Evolutionary conservation across 2,797 vertebrate genomes (phyloP).

Genomic region (Acanthopagrus latus): DNA sequence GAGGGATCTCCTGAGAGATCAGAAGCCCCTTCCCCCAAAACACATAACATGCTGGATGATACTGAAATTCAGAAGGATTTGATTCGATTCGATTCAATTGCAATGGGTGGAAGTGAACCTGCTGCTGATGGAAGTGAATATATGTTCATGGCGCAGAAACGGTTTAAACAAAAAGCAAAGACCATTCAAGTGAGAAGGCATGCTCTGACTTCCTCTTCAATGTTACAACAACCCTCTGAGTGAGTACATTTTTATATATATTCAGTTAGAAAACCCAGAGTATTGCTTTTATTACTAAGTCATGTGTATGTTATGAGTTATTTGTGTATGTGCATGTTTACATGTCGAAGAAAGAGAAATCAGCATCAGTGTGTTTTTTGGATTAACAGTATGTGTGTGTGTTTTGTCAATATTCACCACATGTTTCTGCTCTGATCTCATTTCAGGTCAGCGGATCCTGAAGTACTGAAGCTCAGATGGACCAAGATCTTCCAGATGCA

Average conservation of each 20-base stretch:
- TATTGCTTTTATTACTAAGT: neutral
- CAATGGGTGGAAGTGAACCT: no score
- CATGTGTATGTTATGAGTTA: neutral
- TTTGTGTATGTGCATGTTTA: neutral
- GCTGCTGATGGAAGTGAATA: no score
- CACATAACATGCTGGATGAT: no score
- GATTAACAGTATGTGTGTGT: neutral
- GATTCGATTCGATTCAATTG: no score
- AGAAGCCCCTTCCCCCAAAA: no score
- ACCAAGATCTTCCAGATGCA: constrained; percentile 83
- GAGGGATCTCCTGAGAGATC: no score
- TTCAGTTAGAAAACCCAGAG: no score
- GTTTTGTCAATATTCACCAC: neutral
- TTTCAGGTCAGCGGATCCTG: neutral
- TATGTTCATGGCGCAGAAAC: no score
- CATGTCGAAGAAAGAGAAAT: neutral
- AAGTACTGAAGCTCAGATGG: constrained; percentile 53
- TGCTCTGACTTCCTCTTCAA: no score
- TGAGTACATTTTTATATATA: constrained; percentile 7
- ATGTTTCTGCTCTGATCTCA: constrained; percentile 2
- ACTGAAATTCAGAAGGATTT: no score
- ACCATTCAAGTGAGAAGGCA: no score
- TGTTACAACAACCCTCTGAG: accelerated
- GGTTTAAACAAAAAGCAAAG: accelerated
- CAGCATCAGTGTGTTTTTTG: neutral